These are phyloP conservation scores for Passer domesticus DNA, from an alignment of 2,113 vertebrate genomes.

Conservation along the genomic window DNA sequence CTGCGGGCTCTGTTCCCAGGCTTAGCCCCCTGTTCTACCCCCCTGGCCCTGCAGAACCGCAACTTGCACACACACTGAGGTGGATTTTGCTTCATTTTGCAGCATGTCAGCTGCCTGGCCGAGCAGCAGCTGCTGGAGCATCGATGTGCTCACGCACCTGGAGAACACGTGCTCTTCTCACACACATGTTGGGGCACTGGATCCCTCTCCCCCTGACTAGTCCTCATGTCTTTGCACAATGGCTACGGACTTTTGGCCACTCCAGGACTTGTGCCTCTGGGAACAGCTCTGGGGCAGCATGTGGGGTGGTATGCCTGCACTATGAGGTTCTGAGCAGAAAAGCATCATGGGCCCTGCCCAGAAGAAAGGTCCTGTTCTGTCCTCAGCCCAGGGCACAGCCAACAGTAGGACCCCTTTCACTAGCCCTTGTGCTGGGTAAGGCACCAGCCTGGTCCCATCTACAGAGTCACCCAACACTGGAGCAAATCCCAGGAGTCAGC, in stretches of 20 bases:
- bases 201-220: background rate
- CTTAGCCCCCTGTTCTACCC: background rate
- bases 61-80: background rate
- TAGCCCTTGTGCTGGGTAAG: background rate
- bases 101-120: background rate
- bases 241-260: background rate
- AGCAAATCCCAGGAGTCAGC: background rate
- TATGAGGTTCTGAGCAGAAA: background rate
- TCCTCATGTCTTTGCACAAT: background rate
- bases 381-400: background rate
- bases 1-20: background rate
- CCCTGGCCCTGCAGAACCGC: background rate
- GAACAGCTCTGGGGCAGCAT: background rate
- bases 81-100: background rate
- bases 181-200: background rate
- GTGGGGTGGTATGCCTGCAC: background rate
- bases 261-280: background rate
- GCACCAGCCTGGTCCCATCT: background rate
- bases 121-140: background rate
- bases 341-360: background rate
- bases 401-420: rapidly evolving
- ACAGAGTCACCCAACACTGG: background rate
- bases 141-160: background rate
- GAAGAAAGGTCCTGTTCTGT: background rate
- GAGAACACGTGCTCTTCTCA: background rate